A percentile compares a stretch with the other conserved stretches of the same genome.
phyloP scores from a whole-genome alignment of 2,797 vertebrate genomes.

The Poecilia wingei region DNA sequence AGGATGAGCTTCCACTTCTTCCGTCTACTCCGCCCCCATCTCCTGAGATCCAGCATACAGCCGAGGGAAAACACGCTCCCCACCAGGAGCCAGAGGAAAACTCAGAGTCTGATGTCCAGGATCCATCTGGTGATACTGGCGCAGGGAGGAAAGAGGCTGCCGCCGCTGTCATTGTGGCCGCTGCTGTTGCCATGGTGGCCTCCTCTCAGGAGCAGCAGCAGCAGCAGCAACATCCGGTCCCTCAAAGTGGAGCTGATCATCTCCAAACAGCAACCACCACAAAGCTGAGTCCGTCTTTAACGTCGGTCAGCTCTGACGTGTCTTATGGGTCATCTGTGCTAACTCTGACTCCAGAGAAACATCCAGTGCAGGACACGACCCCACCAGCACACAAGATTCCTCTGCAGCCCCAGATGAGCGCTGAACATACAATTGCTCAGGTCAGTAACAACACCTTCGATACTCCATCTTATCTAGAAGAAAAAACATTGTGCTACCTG shows the following conservation, averaged over 20 bases:
- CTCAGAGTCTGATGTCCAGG: conserved; percentile 50
- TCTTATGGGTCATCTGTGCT: conserved; percentile 9
- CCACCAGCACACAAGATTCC: conserved; percentile 13
- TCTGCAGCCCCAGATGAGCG: conserved; percentile 35
- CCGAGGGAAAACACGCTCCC: background rate
- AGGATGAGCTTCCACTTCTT: conserved; percentile 16
- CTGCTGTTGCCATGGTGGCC: background rate
- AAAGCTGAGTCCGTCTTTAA: conserved; percentile 12
- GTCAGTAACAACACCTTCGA: conserved; percentile 47
- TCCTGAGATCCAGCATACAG: conserved; percentile 9
- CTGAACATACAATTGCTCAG: conserved; percentile 46
- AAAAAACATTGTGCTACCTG: background rate
- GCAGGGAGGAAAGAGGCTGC: background rate
- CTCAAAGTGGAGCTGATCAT: conserved; percentile 11
- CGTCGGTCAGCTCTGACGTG: conserved; percentile 8
- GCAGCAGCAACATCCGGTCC: background rate
- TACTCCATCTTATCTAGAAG: background rate
- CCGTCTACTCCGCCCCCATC: conserved; percentile 46
- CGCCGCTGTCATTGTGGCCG: background rate
- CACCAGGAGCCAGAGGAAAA: conserved; percentile 65
- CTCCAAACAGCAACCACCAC: conserved; percentile 4
- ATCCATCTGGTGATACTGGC: background rate
- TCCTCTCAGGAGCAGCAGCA: background rate
- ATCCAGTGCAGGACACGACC: conserved; percentile 68
- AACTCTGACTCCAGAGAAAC: conserved; percentile 46